phyloP scores from a whole-genome alignment of 2,113 vertebrate species.

The Marmota flaviventris region DNA sequence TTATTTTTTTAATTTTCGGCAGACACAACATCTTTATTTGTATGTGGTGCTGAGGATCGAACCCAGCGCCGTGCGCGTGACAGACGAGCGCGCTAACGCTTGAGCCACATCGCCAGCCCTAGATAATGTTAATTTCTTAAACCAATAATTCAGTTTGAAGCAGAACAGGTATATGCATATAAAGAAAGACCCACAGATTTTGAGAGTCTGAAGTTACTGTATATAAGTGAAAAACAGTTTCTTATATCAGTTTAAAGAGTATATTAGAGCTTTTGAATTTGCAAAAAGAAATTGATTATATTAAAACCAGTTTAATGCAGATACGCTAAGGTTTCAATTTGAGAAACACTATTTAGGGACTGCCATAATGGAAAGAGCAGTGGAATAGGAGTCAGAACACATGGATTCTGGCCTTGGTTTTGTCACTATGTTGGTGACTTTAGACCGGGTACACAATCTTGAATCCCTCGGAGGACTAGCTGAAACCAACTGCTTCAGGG shows the following conservation, averaged over 20 bases:
- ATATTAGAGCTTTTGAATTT: conserved; percentile 16
- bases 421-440: neutral
- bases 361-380: neutral
- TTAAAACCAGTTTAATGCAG: conserved; percentile 33
- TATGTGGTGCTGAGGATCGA: too few relatives aligned
- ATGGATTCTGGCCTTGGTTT: neutral
- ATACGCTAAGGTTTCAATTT: neutral
- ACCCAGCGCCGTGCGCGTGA: too few relatives aligned
- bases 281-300: neutral
- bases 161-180: neutral
- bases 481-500: neutral
- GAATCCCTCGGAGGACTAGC: neutral
- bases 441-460: neutral
- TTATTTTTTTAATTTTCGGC: too few relatives aligned
- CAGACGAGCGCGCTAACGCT: too few relatives aligned
- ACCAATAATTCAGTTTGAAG: neutral
- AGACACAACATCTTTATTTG: too few relatives aligned
- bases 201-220: neutral
- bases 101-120: too few relatives aligned
- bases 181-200: neutral
- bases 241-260: neutral
- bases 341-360: neutral
- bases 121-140: conserved; percentile 1
- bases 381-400: neutral
- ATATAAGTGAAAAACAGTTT: conserved; percentile 21